Evolutionary conservation across 2,797 vertebrate species (phyloP).

Genomic region (Tympanoctomys barrerae): DNA sequence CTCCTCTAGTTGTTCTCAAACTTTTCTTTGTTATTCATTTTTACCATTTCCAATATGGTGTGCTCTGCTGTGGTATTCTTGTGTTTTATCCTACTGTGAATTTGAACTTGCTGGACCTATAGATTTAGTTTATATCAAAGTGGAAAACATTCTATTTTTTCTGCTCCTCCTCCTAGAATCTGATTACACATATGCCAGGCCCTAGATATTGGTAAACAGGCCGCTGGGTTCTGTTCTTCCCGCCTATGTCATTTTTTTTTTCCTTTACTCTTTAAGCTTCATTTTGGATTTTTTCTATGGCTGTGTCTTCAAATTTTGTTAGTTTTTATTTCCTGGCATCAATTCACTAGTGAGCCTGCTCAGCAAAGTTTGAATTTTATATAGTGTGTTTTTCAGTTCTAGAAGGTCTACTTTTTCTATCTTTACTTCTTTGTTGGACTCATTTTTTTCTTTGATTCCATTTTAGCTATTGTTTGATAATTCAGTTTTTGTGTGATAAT

Average conservation of each 20-base stretch:
- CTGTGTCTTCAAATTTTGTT: neutral
- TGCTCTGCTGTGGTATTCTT: neutral
- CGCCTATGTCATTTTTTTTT: neutral
- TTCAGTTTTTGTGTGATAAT: neutral
- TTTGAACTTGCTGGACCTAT: neutral
- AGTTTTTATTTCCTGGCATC: slow-evolving; percentile 22
- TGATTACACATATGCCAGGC: neutral
- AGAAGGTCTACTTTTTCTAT: neutral
- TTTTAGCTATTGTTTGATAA: neutral
- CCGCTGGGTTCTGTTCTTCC: neutral
- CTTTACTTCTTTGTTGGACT: neutral
- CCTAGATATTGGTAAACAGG: neutral
- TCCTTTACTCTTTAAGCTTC: neutral
- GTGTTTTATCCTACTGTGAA: neutral
- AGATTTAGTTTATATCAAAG: slow-evolving; percentile 1
- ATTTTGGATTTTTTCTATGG: neutral
- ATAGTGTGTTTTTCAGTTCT: neutral
- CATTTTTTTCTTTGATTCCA: slow-evolving; percentile 2
- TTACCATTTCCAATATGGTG: neutral
- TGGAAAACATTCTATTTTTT: neutral
- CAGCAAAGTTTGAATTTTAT: slow-evolving; percentile 27
- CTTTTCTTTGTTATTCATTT: neutral
- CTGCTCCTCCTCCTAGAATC: neutral
- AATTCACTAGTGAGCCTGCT: neutral
- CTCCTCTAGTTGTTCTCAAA: neutral